Percentiles rank a stretch among this genome's conserved stretches.
Evolutionary conservation across 2,113 vertebrate genomes (phyloP).

Genomic region (Mohoua ochrocephala): DNA sequence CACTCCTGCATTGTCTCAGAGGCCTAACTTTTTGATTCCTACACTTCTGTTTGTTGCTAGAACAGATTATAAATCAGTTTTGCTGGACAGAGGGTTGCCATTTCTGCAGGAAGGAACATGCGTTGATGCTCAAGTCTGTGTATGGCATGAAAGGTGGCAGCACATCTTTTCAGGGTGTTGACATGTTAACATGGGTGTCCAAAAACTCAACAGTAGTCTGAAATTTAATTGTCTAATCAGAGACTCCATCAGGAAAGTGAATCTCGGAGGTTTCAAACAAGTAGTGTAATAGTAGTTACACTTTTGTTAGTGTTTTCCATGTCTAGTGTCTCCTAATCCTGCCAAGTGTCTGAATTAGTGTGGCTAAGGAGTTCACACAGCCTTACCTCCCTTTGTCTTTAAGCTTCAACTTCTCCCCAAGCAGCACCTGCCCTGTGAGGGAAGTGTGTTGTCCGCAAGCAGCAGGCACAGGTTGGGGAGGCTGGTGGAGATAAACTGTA

Average conservation of each 20-base stretch:
- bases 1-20: background rate
- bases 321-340: background rate
- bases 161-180: background rate
- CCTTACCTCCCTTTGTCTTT: background rate
- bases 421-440: background rate
- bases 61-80: background rate
- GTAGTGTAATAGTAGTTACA: background rate
- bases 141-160: background rate
- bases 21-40: background rate
- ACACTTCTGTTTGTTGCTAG: background rate
- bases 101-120: background rate
- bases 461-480: rapidly evolving
- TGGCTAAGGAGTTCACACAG: background rate
- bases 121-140: background rate
- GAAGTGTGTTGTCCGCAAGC: background rate
- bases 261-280: background rate
- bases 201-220: background rate
- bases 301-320: background rate
- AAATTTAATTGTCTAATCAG: background rate
- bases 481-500: background rate
- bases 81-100: background rate
- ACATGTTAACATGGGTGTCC: background rate
- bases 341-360: background rate
- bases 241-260: background rate
- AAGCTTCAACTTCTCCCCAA: background rate